These are phyloP conservation scores for Hemithea aestivaria DNA, from an alignment of 2,888 invertebrate species.

Conservation along the genomic window DNA sequence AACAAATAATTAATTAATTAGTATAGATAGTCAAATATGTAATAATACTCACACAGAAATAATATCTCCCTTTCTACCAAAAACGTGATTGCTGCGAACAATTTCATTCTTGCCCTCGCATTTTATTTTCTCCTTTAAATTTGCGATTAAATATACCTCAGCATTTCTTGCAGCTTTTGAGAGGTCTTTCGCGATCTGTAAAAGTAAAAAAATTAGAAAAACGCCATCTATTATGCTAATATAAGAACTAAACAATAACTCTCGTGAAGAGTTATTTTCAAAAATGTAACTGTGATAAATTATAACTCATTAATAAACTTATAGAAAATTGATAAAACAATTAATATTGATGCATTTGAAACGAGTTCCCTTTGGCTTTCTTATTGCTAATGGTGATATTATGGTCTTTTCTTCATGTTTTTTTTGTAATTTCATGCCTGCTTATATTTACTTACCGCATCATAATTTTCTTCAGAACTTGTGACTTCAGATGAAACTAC, in stretches of 20 bases:
- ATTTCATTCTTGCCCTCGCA: constrained; percentile 41
- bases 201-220: constrained; percentile 15
- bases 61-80: constrained; percentile 51
- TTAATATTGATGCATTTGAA: too few species aligned
- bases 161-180: constrained; percentile 45
- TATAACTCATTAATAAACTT: too few species aligned
- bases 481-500: constrained; percentile 38
- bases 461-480: constrained; percentile 37
- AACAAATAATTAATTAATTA: too few species aligned
- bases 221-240: background rate
- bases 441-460: constrained; percentile 40
- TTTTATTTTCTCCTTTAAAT: constrained; percentile 40
- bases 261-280: too few species aligned
- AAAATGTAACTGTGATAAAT: too few species aligned
- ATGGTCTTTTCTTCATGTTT: too few species aligned
- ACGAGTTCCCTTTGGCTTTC: too few species aligned
- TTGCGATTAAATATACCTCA: constrained; percentile 47
- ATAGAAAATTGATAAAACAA: too few species aligned
- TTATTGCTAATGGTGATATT: too few species aligned
- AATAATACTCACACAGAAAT: constrained; percentile 52
- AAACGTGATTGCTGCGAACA: constrained; percentile 52
- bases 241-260: background rate
- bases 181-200: constrained; percentile 45
- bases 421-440: background rate
- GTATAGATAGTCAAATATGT: too few species aligned